These are phyloP conservation scores for Darevskia nairensis DNA, from an alignment of 2,797 vertebrate genomes.

Conservation along the genomic window DNA sequence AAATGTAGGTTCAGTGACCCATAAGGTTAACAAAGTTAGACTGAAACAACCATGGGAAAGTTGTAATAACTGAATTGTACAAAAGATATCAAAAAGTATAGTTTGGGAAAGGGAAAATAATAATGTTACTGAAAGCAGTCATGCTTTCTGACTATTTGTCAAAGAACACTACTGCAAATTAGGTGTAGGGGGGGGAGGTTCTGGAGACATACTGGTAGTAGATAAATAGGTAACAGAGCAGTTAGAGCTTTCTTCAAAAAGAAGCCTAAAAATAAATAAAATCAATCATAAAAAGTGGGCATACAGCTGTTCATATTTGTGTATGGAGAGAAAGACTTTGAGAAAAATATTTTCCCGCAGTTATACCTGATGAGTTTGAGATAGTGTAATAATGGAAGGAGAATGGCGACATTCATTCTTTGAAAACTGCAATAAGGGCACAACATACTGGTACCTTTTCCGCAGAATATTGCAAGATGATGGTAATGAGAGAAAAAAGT, in stretches of 20 bases:
- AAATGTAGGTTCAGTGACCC: neutral
- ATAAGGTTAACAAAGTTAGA: conserved; percentile 5
- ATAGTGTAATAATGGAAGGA: no score
- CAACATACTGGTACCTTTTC: neutral
- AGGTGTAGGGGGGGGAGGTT: neutral
- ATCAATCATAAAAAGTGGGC: neutral
- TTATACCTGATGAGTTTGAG: neutral
- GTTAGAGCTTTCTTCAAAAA: conserved; percentile 5
- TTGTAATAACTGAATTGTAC: neutral
- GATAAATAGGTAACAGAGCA: conserved; percentile 6
- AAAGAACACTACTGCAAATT: rapidly evolving
- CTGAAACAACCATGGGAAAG: conserved; percentile 28
- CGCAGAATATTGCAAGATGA: neutral
- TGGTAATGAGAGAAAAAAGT: neutral
- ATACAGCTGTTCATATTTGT: neutral
- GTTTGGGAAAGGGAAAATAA: conserved; percentile 5
- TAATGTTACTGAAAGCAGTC: neutral
- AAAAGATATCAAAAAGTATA: neutral
- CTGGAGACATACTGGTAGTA: conserved; percentile 19
- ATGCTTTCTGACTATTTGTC: neutral
- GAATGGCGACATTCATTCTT: neutral
- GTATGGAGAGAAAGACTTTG: neutral
- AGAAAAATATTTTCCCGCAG: neutral
- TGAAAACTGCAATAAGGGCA: no score
- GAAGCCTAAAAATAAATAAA: neutral